Evolutionary conservation across 2,113 vertebrate species (phyloP).

Genomic region (Malurus cyaneus): DNA sequence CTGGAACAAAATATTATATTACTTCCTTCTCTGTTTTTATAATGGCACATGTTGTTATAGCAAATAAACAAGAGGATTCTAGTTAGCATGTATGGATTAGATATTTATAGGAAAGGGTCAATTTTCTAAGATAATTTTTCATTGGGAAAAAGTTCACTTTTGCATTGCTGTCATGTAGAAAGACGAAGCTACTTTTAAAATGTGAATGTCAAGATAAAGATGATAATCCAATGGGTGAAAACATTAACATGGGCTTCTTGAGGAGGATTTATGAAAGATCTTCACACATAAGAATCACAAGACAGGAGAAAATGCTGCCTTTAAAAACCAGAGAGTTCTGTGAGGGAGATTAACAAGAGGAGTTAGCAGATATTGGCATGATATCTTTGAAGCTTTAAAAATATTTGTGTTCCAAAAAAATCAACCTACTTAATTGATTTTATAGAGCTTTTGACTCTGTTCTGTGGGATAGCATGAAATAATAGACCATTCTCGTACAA

Average conservation of each 20-base stretch:
- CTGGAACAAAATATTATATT: not conserved
- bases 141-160: not conserved
- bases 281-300: not conserved
- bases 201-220: not conserved
- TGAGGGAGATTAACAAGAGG: not conserved
- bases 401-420: not conserved
- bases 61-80: not conserved
- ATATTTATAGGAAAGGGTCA: not conserved
- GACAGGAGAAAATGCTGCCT: not conserved
- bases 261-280: not conserved
- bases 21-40: not conserved
- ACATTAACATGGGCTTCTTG: not conserved
- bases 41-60: not conserved
- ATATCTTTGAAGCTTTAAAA: not conserved
- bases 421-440: not conserved
- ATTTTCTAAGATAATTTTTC: not conserved
- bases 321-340: not conserved
- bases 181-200: not conserved
- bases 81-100: not conserved
- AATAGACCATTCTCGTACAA: not conserved
- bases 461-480: not conserved
- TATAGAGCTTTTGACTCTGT: not conserved
- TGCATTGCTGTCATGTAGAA: not conserved
- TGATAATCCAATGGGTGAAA: not conserved
- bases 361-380: not conserved